Base-by-base conservation (phyloP, 1,140 invertebrate species). In the Luehdorfia chinensis region DNA sequence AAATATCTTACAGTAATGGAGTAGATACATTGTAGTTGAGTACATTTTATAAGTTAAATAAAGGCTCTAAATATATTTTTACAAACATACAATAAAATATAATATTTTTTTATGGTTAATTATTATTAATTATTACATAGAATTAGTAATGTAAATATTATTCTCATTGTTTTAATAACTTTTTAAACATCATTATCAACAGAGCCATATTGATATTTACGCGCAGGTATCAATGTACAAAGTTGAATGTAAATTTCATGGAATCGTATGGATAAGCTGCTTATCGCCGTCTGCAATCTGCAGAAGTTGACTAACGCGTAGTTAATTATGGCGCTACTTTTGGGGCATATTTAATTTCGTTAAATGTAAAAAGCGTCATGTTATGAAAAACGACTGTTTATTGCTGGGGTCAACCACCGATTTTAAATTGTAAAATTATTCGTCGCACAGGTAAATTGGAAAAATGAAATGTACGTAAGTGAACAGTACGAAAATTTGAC, bases 271-370 rank as follows among this genome's bases (percentile, higher is more conserved):
- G 47, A 52, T 41, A 58, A 47, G 31, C 21, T 48, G 33, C 48
- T 63, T 74, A 76, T 76, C 70, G 31, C 18, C 12, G 71, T 73
- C 66, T 73, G 61, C 60, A 57, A 77, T 77, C 71, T 65, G 41
- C 34, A 46, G 52, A 19, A 13, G 23, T 57, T 47, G 55, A 58
- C 55, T 57, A 55, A 68, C 58, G 34, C 28, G 25, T 25, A 41
- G 7, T 47, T 56, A 64, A 56, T 50, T 60, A 64, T 25, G 18
- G 18, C 43, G 44, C 50, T 41, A 23, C 47, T 50, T 60, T 54
- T 60, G 45, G 57, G 61, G 59, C 55, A 28, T 6, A 55, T 19
- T 25, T 19, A 36, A 36, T 33, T 54, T 30, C 39, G 25, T 31
- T 43, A 39, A 48, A 47, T 41, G 34, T 37, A 19, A 48, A 54